Conservation (phyloP, 2,113 vertebrate species). For the Chaenogobius annularis region DNA sequence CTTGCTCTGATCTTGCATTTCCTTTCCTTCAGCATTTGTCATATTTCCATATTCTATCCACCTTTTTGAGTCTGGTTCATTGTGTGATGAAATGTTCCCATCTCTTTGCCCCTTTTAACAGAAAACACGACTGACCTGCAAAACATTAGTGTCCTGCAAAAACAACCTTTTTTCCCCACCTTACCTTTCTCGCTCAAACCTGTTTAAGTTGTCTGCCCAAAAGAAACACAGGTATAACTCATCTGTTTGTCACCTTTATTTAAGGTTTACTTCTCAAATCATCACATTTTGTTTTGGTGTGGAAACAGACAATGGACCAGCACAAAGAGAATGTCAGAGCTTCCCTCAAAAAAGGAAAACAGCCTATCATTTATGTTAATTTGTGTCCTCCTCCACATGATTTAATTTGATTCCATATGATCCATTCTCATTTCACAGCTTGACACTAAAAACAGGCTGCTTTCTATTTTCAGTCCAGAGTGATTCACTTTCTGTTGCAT, state of each 20-base stretch:
- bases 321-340: not conserved
- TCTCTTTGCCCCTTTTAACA: not conserved
- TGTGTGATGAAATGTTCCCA: not conserved
- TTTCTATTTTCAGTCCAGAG: conserved; percentile 13
- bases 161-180: not conserved
- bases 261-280: no score
- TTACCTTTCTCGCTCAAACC: no score
- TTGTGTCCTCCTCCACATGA: not conserved
- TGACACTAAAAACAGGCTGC: not conserved
- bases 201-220: no score
- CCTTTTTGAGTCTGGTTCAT: conserved; percentile 19
- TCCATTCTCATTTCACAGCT: not conserved
- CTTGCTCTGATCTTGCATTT: conserved; percentile 10
- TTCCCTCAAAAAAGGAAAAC: not conserved
- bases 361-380: no score
- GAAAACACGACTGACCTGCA: not conserved
- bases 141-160: not conserved
- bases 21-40: conserved; percentile 6
- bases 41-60: conserved; percentile 32
- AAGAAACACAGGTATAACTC: no score
- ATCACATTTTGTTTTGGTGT: not conserved
- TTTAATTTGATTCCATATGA: conserved; percentile 1
- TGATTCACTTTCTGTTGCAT: conserved; percentile 15
- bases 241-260: no score
- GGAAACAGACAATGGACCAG: not conserved